These are phyloP conservation scores for Oryzias dopingdopingensis DNA, from an alignment of 2,797 vertebrate species.

Conservation along the genomic window DNA sequence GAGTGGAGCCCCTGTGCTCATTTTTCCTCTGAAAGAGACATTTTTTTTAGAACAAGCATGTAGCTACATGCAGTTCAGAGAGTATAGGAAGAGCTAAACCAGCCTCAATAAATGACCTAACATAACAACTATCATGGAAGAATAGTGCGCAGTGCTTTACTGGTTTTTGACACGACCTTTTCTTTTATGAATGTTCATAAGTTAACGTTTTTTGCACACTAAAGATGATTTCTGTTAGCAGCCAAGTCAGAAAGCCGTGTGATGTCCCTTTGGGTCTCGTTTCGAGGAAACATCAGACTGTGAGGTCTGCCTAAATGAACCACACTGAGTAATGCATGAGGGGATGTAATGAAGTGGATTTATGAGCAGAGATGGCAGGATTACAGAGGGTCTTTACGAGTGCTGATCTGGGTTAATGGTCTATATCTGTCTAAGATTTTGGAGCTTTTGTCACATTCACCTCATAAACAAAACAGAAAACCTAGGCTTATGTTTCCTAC, in stretches of 20 bases:
- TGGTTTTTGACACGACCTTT: slow-evolving; percentile 7
- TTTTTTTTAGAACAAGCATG: slow-evolving; percentile 24
- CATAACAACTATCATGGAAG: slow-evolving; percentile 1
- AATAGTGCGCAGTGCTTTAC: slow-evolving; percentile 2
- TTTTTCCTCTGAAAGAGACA: slow-evolving; percentile 26
- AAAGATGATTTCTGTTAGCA: slow-evolving; percentile 15
- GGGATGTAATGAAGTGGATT: slow-evolving; percentile 68
- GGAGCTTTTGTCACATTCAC: slow-evolving; percentile 61
- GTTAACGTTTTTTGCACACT: slow-evolving; percentile 10
- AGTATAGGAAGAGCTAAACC: slow-evolving; percentile 5
- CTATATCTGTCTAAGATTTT: slow-evolving; percentile 68
- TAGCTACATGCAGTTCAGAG: slow-evolving; percentile 26
- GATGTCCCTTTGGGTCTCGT: slow-evolving; percentile 12
- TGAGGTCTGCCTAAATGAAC: slow-evolving; percentile 51
- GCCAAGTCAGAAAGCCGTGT: slow-evolving; percentile 6
- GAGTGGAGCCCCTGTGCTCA: slow-evolving; percentile 26
- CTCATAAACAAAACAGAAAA: slow-evolving; percentile 58
- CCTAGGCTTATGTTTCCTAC: slow-evolving; percentile 33
- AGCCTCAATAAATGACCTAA: neutral
- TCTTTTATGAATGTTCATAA: slow-evolving; percentile 17
- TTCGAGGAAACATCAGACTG: slow-evolving; percentile 33
- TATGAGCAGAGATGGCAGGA: slow-evolving; percentile 68
- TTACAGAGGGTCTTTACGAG: slow-evolving; percentile 69
- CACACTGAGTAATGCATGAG: slow-evolving; percentile 45
- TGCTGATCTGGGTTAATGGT: slow-evolving; percentile 71